These are phyloP conservation scores for Bufo gargarizans DNA, from an alignment of 2,113 vertebrate species.

Conservation along the genomic window DNA sequence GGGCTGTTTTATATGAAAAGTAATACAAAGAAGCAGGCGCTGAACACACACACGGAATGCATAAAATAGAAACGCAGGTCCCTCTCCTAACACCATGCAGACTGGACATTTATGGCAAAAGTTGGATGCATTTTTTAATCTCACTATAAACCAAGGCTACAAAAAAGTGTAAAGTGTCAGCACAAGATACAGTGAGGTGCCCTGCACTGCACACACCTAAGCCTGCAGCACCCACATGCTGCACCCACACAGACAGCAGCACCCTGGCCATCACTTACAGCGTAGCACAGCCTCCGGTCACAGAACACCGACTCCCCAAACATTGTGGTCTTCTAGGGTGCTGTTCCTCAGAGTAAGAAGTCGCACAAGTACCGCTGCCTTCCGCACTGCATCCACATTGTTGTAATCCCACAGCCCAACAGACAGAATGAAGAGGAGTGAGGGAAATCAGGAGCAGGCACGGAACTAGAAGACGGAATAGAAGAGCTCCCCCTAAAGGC, in stretches of 20 bases:
- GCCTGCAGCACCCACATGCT: not conserved
- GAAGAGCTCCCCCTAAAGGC: not conserved
- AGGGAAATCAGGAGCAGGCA: not conserved
- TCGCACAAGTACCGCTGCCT: not conserved
- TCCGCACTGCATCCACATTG: conserved; percentile 27
- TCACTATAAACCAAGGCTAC: no score
- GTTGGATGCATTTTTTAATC: no score
- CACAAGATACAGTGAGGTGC: not conserved
- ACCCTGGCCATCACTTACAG: conserved; percentile 65
- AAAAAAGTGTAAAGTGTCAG: not conserved
- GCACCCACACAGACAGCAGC: not conserved
- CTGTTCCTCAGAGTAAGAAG: not conserved
- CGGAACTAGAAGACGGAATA: not conserved
- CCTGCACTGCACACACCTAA: not conserved
- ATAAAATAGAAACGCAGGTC: no score
- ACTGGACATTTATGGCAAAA: not conserved
- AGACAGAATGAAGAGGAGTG: not conserved
- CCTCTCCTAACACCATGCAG: no score
- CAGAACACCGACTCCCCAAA: conserved; percentile 81
- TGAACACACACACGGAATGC: no score
- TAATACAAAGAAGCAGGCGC: not conserved
- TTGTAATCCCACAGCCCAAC: conserved; percentile 14
- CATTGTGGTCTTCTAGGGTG: conserved; percentile 44
- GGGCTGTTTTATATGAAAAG: not conserved
- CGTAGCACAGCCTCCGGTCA: conserved; percentile 73